Percentiles rank a stretch among this genome's conserved stretches.
Conservation (phyloP, 2,113 vertebrate genomes). For the Crotalus viridis region DNA sequence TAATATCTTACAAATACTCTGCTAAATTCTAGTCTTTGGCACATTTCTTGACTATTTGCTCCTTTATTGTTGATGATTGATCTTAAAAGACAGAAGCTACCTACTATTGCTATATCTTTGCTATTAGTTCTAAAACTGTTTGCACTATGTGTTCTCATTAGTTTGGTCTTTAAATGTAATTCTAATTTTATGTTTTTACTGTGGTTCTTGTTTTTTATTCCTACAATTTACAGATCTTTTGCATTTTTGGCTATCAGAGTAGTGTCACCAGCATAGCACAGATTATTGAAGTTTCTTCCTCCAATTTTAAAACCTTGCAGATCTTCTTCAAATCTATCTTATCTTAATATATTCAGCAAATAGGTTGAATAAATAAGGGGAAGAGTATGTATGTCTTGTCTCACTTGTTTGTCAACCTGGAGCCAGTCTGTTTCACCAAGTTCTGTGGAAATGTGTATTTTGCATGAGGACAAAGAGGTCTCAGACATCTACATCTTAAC, state of each 20-base stretch:
- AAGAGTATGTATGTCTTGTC: not conserved
- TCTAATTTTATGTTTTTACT: not conserved
- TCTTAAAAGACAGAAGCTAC: not conserved
- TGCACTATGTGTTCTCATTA: not conserved
- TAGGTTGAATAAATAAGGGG: not conserved
- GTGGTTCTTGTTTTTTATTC: not conserved
- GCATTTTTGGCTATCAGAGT: not conserved
- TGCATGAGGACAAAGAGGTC: not conserved
- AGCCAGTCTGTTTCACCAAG: not conserved
- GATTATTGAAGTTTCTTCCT: not conserved
- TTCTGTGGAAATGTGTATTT: not conserved
- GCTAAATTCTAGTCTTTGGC: not conserved
- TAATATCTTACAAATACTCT: not conserved
- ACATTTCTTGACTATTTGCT: not conserved
- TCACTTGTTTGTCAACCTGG: not conserved
- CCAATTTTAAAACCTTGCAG: not conserved
- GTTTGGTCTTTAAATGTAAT: not conserved
- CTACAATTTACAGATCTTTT: too few relatives aligned
- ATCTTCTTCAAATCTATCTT: not conserved
- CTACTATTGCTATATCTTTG: not conserved
- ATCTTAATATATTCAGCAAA: not conserved
- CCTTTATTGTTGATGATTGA: not conserved
- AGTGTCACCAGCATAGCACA: not conserved
- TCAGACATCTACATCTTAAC: not conserved
- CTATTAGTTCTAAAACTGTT: not conserved